Evolutionary conservation across 2,888 invertebrate species (phyloP).

Genomic region (Asteroscopus sphinx): DNA sequence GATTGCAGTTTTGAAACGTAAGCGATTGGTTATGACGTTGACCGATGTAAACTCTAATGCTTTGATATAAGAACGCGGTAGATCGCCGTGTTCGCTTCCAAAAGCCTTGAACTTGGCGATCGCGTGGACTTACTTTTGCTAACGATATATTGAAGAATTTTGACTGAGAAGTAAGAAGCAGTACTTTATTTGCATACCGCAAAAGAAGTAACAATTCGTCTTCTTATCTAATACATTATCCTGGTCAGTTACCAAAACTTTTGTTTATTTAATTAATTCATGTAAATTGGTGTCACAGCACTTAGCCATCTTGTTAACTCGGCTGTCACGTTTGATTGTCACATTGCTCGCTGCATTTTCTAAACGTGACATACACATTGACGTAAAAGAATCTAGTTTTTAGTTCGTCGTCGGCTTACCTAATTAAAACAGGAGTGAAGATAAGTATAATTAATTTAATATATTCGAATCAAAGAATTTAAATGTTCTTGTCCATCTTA

Average conservation of each 20-base stretch:
- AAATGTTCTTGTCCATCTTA: background rate
- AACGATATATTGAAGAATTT: conserved; percentile 19
- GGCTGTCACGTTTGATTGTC: conserved; percentile 63
- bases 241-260: background rate
- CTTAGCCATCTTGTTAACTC: conserved; percentile 53
- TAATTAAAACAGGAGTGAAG: conserved; percentile 5
- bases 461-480: background rate
- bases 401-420: conserved; percentile 2
- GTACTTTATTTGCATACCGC: conserved; percentile 3
- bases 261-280: conserved; percentile 41
- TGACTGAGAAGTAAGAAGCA: conserved; percentile 13
- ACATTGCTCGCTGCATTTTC: conserved; percentile 58
- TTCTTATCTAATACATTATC: background rate
- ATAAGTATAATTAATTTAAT: background rate
- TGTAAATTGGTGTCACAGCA: conserved; percentile 44
- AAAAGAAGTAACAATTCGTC: conserved; percentile 10
- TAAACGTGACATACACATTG: conserved; percentile 48
- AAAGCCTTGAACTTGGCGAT: conserved; percentile 79
- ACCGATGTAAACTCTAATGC: conserved; percentile 68
- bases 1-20: conserved; percentile 85
- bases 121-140: conserved; percentile 52
- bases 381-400: conserved; percentile 28
- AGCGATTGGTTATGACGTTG: conserved; percentile 61
- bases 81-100: conserved; percentile 34
- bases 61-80: conserved; percentile 57